Conservation (phyloP, 2,113 vertebrate species). For the Sorex araneus region DNA sequence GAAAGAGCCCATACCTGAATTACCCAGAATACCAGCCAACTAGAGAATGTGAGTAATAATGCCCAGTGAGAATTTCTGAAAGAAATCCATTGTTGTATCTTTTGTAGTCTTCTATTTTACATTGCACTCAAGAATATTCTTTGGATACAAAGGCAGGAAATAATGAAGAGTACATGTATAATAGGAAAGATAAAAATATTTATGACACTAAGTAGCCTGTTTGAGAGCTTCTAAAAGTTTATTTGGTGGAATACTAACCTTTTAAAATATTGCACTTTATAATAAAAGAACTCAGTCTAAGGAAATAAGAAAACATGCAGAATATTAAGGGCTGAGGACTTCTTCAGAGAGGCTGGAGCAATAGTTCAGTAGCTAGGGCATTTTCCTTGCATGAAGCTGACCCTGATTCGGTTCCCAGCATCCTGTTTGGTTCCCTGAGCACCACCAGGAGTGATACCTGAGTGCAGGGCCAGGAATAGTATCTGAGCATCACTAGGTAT, state of each 20-base stretch:
- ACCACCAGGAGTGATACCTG: no score
- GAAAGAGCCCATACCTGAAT: conserved; percentile 23
- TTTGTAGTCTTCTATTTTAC: background rate
- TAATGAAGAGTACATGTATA: background rate
- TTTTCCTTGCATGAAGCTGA: no score
- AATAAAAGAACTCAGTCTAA: background rate
- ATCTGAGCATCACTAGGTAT: no score
- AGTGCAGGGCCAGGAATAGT: no score
- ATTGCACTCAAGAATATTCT: background rate
- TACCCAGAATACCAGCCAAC: background rate
- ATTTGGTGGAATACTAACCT: background rate
- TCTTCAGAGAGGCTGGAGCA: background rate
- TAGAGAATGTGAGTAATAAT: background rate
- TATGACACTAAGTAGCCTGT: background rate
- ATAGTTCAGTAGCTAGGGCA: no score
- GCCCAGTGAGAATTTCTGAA: conserved; percentile 4
- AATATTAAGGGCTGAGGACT: conserved; percentile 44
- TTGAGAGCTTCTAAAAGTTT: conserved; percentile 2
- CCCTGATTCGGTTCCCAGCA: no score
- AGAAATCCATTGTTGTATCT: background rate
- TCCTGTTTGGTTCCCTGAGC: no score
- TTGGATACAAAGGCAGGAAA: background rate
- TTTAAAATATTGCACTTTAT: background rate
- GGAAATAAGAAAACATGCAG: background rate
- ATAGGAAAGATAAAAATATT: background rate